Percentiles rank a stretch among this genome's conserved stretches.
Conservation (phyloP, 2,888 invertebrate genomes). For the Pristionchus arcanus region DNA sequence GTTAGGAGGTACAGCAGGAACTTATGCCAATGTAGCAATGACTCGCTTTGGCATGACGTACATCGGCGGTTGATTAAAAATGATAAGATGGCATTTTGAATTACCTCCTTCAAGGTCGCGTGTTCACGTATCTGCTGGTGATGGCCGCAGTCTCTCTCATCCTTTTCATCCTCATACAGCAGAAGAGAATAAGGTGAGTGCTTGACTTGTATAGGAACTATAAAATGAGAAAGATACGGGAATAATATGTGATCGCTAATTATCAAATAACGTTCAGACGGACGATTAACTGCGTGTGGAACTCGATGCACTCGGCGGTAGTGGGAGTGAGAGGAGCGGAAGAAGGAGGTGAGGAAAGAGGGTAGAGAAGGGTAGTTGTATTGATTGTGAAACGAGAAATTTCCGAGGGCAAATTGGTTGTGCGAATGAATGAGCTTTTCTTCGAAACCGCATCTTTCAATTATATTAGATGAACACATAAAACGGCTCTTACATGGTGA, state of each 20-base stretch:
- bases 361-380: background rate
- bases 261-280: background rate
- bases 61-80: no score
- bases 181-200: constrained; percentile 5
- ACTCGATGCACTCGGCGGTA: background rate
- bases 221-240: background rate
- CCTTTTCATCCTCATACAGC: constrained; percentile 29
- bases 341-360: background rate
- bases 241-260: background rate
- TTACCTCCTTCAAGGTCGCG: no score
- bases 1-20: no score
- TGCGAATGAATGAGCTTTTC: no score
- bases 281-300: constrained; percentile 17
- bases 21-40: no score
- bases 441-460: no score
- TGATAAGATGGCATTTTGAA: no score
- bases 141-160: constrained; percentile 6
- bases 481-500: no score
- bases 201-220: background rate
- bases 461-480: no score
- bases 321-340: constrained; percentile 3
- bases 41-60: no score
- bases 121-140: constrained; percentile 45
- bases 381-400: no score
- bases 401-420: no score